These are phyloP conservation scores for Kryphioiulus occultus DNA, from an alignment of 2,888 invertebrate species.

Conservation along the genomic window DNA sequence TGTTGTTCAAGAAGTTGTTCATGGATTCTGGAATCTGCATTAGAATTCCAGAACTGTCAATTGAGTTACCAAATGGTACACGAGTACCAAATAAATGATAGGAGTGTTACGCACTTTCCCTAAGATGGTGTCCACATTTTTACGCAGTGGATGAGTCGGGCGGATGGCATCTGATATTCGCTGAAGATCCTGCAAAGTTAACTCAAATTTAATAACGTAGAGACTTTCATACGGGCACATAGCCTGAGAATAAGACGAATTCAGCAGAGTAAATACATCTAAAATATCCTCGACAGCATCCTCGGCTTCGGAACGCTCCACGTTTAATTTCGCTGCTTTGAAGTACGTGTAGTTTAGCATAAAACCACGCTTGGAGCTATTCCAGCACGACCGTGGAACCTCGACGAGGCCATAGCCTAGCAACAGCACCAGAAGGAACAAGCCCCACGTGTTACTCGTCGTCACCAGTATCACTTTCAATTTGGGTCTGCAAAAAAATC, in stretches of 20 bases:
- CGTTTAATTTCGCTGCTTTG: constrained; percentile 90
- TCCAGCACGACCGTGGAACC: constrained; percentile 88
- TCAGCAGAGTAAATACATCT: constrained; percentile 71
- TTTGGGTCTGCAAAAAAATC: constrained; percentile 69
- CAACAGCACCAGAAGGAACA: constrained; percentile 90
- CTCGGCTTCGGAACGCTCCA: constrained; percentile 96
- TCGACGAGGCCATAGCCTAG: constrained; percentile 95
- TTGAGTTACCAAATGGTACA: neutral
- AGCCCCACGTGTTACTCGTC: constrained; percentile 99
- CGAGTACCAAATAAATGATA: neutral
- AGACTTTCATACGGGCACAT: neutral
- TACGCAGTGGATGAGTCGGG: constrained; percentile 69
- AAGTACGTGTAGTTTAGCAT: constrained; percentile 88
- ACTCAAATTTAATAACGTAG: neutral
- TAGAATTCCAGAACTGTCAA: neutral
- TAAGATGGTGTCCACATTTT: constrained; percentile 85
- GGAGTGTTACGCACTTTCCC: constrained; percentile 74
- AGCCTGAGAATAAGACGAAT: neutral
- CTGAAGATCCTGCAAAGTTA: constrained; percentile 75
- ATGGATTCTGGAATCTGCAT: neutral
- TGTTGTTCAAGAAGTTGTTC: constrained; percentile 36
- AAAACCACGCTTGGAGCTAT: constrained; percentile 84
- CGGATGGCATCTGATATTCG: constrained; percentile 79
- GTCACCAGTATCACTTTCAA: constrained; percentile 97
- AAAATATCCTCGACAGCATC: constrained; percentile 94